Base-by-base conservation (phyloP, 2,797 vertebrate genomes). In the Eulemur albifrons region DNA sequence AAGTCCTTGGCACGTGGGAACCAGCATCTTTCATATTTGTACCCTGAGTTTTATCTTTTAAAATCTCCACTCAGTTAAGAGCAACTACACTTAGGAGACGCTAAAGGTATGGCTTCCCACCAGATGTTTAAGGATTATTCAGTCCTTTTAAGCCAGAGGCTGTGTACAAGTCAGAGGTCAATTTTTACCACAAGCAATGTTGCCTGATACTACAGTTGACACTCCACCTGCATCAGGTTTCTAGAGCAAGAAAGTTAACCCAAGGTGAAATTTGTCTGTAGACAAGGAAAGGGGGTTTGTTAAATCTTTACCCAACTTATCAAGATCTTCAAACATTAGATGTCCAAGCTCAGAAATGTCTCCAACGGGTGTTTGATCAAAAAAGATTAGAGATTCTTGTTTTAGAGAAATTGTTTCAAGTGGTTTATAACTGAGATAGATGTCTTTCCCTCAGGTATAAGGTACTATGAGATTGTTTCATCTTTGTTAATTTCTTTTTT, bases 351-450 rank as follows among this genome's bases (percentile, higher is more conserved):
- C 35, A n/a, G 23, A 48, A 12, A 6, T n/a, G 45, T 95, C 65
- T 52, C 86, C 14, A 30, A 18, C 23, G 21, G n/a, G 15, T 92
- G 35, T 61, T n/a, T 52, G 17, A 48, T 12, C 6, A 70, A 59
- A 93, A 88, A 38, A 10, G 21, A 27, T 57, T n/a, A 61, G 30
- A 61, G 30, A 23, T 18, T 57, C 27, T 11, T 6, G 61, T 43
- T 63, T 14, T 43, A 54, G 11, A 57, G 50, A 84, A 88, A 83
- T 83, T 84, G 27, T 54, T 92, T 80, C 21, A 63, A 18, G 57
- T 27, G 32, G 5, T 65, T 76, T 15, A 4, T 30, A 80, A 15
- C 7, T 48, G 27, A 79, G 38, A 85, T 1, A 8, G 13, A 18
- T 18, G 3, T 61, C 25, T 73, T 73, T 54, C n/a, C n/a, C 17